phyloP scores from a whole-genome alignment of 2,797 vertebrate species.

The Cephalopachus bancanus region DNA sequence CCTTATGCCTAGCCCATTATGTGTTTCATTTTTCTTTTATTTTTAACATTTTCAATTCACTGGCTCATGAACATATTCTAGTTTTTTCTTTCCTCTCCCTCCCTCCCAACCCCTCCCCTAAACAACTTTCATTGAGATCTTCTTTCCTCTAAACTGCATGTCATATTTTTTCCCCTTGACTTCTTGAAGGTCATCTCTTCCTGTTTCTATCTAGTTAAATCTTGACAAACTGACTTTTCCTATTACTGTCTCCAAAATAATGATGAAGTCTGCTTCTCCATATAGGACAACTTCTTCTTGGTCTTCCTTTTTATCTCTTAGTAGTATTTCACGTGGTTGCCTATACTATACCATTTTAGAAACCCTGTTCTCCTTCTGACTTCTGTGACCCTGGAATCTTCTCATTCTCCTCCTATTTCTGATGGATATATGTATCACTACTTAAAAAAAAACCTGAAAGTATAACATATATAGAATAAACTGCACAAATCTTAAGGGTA shows the following conservation, averaged over 20 bases:
- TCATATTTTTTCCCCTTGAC: background rate
- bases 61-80: background rate
- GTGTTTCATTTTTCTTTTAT: background rate
- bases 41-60: conserved; percentile 52
- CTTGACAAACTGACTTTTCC: background rate
- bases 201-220: background rate
- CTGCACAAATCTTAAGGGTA: background rate
- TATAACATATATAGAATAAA: background rate
- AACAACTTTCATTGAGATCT: background rate
- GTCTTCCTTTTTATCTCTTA: background rate
- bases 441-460: background rate
- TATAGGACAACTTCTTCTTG: background rate
- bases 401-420: background rate
- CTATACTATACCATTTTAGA: background rate
- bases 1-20: background rate
- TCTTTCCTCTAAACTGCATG: background rate
- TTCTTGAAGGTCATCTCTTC: conserved; percentile 1
- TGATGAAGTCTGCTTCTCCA: background rate
- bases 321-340: background rate
- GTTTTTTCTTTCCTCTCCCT: background rate
- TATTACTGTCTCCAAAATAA: background rate
- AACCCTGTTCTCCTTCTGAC: background rate
- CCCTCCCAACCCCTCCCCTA: no score
- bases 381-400: background rate
- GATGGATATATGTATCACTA: background rate